Evolutionary conservation across 2,888 invertebrate species (phyloP).

Genomic region (Volucella zonaria): DNA sequence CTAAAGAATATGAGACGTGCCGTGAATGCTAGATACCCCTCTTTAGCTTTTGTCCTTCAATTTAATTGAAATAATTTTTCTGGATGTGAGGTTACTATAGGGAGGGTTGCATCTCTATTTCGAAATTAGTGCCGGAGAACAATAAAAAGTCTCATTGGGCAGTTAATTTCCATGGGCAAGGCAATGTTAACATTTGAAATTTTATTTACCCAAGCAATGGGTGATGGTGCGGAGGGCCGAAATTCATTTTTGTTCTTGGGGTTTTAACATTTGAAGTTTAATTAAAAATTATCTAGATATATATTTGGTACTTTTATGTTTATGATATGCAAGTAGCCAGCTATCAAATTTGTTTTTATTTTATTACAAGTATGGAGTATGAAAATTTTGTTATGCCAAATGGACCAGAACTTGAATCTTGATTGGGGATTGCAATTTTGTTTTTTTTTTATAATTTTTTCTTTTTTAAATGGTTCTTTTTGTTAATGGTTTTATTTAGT

Average conservation of each 20-base stretch:
- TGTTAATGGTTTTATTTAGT: too few species aligned
- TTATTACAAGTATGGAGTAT: slow-evolving; percentile 14
- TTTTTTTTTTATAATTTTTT: neutral
- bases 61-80: slow-evolving; percentile 53
- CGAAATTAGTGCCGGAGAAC: slow-evolving; percentile 44
- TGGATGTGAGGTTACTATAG: neutral
- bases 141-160: slow-evolving; percentile 47
- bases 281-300: slow-evolving; percentile 64
- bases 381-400: slow-evolving; percentile 6
- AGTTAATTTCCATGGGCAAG: slow-evolving; percentile 57
- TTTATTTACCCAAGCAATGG: slow-evolving; percentile 40
- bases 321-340: slow-evolving; percentile 55
- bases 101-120: slow-evolving; percentile 47
- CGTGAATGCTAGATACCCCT: slow-evolving; percentile 41
- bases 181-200: slow-evolving; percentile 46
- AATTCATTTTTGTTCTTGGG: slow-evolving; percentile 3
- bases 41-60: slow-evolving; percentile 58
- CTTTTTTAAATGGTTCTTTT: neutral
- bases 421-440: slow-evolving; percentile 6
- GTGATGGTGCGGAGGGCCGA: neutral
- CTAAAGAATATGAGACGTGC: slow-evolving; percentile 65
- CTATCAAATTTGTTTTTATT: slow-evolving; percentile 48
- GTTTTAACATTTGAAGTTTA: slow-evolving; percentile 43
- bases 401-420: slow-evolving; percentile 1
- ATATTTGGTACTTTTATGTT: slow-evolving; percentile 53